Base-by-base conservation (phyloP, 2,113 vertebrate species). In the Rhinolophus sinicus region DNA sequence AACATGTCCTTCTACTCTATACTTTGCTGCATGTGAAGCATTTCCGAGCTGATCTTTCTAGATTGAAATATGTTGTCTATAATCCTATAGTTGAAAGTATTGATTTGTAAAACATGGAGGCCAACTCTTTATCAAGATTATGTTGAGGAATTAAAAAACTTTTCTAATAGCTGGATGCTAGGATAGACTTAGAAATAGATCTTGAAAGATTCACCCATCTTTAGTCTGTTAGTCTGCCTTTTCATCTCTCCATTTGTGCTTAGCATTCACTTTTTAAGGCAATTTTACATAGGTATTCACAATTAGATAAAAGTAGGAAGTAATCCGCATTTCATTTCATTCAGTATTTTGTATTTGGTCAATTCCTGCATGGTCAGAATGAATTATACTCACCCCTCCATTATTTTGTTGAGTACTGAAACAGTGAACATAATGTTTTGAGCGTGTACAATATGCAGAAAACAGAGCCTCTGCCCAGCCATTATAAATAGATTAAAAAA, bases 391-490 rank as follows among this genome's bases (percentile, higher is more conserved):
- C 4, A 87, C 47, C 38, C 5, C 30, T 70, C 15, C 14, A 78
- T 87, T 93, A 73, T 92, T 92, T 96, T 86, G 50, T n/a, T 95
- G 58, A 78, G 15, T 89, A 84, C 3, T 30, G 88, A 84, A 65
- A 91, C 21, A 70, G 35, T 94, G 52, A 65, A 19, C 76, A 2
- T 82, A 52, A 52, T 90, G 9, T 75, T 96, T 95, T 90, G 50
- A 75, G 22, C 60, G 18, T 60, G 13, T 50, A 44, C 3, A 95
- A 65, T 88, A 47, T 83, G 88, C 52, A 90, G 26, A 90, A 77
- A 19, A 54, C 8, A 35, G 56, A 75, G 6, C 11, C 40, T 95
- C 22, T 94, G 11, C 14, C 2, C 1, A 84, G 18, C 8, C 35
- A 52, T 94, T 94, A 22, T 89, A 89, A 97, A 95, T 24, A 83